Evolutionary conservation across 2,113 vertebrate genomes (phyloP), one percentile per base, ranked within the genome.

Genomic region (Malurus melanocephalus): DNA sequence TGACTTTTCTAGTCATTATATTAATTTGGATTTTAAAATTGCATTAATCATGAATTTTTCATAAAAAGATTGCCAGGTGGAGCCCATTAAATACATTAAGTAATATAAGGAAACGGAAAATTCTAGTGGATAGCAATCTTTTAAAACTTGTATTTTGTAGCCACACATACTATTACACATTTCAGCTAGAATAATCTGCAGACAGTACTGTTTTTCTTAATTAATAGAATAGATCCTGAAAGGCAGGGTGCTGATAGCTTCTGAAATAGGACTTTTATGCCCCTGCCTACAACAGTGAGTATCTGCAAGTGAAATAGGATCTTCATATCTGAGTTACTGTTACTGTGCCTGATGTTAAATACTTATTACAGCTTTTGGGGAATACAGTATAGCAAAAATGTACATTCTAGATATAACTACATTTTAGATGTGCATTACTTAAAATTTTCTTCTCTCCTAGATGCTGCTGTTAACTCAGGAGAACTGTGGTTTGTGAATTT

Each of bases 401-500:
- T 33, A 51, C n/a, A 13, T 53, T 74, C 10, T 33, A 33, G 10
- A 18, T 67, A 6, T 12, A 64, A 38, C 7, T 40, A 10, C 28
- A 4, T 18, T 53, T 42, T 68, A 67, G 38, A 7, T 72, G 6
- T 57, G 23, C 10, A 19, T 46, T n/a, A 68, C 35, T 26, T 67
- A 40, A 0, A 16, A 1, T 66, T 93, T 78, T 68, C 21, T 88
- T 67, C 48, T 85, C 18, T 84, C 72, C 67, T 85, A 99, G 98
- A 98, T 95, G 98, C 98, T 67, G 99, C 99, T 65, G 97, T 99
- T 83, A 98, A 98, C 89, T 99, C 99, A 17, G 99, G 99, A 94
- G 99, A 99, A 86, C 96, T 99, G 81, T 99, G 99, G 99, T 99
- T 99, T 96, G 97, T 99, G 91, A 99, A 99, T 96, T 99, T 99